Percentiles rank a stretch among this genome's conserved stretches.
Evolutionary conservation across 2,888 invertebrate genomes (phyloP).

Genomic region (Mactromeris polynyma): DNA sequence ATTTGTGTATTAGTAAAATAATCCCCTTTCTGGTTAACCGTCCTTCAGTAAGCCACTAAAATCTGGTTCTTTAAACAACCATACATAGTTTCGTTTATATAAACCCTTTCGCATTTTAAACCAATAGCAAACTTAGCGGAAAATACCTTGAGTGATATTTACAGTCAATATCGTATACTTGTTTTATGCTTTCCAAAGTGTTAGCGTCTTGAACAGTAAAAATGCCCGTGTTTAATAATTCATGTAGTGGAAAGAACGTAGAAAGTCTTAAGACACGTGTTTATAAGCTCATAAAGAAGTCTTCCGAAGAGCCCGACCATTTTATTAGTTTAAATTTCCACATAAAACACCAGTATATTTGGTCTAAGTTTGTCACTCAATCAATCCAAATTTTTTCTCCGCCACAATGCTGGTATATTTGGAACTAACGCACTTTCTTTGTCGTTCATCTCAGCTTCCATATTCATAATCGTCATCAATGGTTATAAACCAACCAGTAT

Average conservation of each 20-base stretch:
- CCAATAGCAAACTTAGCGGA: slow-evolving; percentile 25
- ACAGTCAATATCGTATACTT: neutral
- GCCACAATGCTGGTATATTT: neutral
- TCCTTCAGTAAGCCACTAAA: slow-evolving; percentile 45
- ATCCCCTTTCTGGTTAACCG: slow-evolving; percentile 48
- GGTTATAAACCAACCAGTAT: neutral
- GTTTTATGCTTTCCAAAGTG: neutral
- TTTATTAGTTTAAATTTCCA: neutral
- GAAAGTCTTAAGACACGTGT: neutral
- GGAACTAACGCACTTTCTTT: neutral
- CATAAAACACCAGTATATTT: neutral
- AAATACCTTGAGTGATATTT: slow-evolving; percentile 36
- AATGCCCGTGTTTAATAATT: neutral
- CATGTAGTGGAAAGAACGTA: neutral
- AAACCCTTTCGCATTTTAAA: slow-evolving; percentile 43
- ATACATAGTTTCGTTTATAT: slow-evolving; percentile 24
- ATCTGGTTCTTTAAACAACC: slow-evolving; percentile 44
- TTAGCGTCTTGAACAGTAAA: neutral
- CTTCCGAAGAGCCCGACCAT: neutral
- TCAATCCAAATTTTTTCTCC: neutral
- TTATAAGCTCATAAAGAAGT: neutral
- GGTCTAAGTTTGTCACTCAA: too few species aligned
- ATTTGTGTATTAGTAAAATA: slow-evolving; percentile 49
- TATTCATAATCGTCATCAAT: neutral
- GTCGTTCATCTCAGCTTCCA: neutral